Percentiles rank a stretch among this genome's conserved stretches.
phyloP scores from a whole-genome alignment of 2,888 invertebrate genomes.

The Deilephila elpenor region DNA sequence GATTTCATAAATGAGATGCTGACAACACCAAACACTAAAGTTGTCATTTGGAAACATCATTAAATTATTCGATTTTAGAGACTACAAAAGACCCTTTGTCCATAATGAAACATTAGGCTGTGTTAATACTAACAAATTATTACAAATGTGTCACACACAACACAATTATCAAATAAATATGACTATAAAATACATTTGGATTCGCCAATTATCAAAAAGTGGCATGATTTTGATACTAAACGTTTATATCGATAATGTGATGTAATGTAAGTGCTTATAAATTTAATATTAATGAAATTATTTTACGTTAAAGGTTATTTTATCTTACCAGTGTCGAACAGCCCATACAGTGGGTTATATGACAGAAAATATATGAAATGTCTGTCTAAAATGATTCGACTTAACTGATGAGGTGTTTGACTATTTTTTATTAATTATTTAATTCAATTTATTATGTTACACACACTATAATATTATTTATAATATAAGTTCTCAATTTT shows the following conservation, averaged over 20 bases:
- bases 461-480: too few species aligned
- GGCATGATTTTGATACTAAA: slow-evolving; percentile 3
- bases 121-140: background rate
- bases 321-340: too few species aligned
- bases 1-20: background rate
- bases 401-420: too few species aligned
- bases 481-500: too few species aligned
- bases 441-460: too few species aligned
- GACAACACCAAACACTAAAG: background rate
- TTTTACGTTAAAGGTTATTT: background rate
- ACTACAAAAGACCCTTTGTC: background rate
- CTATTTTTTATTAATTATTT: too few species aligned
- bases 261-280: slow-evolving; percentile 1
- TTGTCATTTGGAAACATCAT: background rate
- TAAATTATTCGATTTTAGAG: background rate
- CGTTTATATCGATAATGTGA: slow-evolving; percentile 1
- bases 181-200: background rate
- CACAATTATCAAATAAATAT: background rate
- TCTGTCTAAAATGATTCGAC: too few species aligned
- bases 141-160: background rate
- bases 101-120: slow-evolving; percentile 6
- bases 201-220: background rate
- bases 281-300: background rate
- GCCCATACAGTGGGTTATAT: too few species aligned
- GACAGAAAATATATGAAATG: too few species aligned